Evolutionary conservation across 92 coral and sea anemone genomes (phyloP), one percentile per base, ranked within the genome.

Genomic region (Actinernus sp.): DNA sequence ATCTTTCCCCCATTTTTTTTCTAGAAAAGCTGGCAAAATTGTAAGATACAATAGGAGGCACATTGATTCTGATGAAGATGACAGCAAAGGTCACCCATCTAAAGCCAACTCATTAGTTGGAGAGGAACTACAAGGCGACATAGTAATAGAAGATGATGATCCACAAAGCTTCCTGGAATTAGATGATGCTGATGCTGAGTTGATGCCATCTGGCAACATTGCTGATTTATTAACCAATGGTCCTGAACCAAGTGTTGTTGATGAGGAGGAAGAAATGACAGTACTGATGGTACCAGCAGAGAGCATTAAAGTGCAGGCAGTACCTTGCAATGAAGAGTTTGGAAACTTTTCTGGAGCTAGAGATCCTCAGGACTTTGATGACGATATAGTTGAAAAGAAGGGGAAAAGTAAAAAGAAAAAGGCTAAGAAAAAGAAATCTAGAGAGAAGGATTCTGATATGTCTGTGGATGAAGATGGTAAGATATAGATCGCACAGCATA

Each of bases 401-500:
- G 43, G 36, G 43, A 69, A 27, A 10, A 16, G 55, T 21, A 31
- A 48, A 17, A 37, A 61, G 37, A 71, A 47, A 25, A 49, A 26
- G 11, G 49, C 33, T 17, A 49, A 73, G 70, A 73, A 73, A 28
- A 49, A 61, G 40, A 59, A 59, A 22, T 48, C 76, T 38, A 78
- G 45, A 44, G 55, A 39, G 28, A n/a, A n/a, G 36, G 80, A 59
- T 6, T 70, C 81, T 63, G 79, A 78, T 18, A 71, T 74, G 52
- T 71, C 79, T 22, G 59, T 48, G 33, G 92, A 83, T 65, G 71
- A 59, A 43, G 65, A 49, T 66, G 74, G 82, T 80, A 64, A 65
- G 74, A 10, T 40, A 3, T 23, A 11, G 24, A 19, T 2, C 24
- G 39, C 28, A 28, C 2, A 7, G 13, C n/a, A n/a, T n/a, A n/a